Evolutionary conservation across 2,888 invertebrate genomes (phyloP).

Genomic region (Hetaerina titia): DNA sequence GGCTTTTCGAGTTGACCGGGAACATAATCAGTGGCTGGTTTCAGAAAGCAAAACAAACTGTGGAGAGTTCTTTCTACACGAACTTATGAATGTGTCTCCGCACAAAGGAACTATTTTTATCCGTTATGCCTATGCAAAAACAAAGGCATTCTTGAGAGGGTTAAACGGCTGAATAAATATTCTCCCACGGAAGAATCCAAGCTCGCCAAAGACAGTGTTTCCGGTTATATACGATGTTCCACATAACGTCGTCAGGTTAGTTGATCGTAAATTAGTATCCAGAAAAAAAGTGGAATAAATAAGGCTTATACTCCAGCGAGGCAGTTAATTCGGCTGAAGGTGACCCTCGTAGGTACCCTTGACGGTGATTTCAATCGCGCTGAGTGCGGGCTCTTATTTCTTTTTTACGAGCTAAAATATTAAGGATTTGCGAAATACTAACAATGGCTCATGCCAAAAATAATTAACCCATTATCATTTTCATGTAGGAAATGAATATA

Average conservation of each 20-base stretch:
- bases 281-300: background rate
- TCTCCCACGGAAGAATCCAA: background rate
- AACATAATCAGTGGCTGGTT: conserved; percentile 9
- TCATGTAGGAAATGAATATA: too few relatives aligned
- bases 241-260: background rate
- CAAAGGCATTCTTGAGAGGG: background rate
- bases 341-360: background rate
- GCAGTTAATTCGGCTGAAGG: background rate
- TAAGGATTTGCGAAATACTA: too few relatives aligned
- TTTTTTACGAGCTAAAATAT: too few relatives aligned
- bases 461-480: too few relatives aligned
- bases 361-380: background rate
- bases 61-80: background rate
- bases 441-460: too few relatives aligned
- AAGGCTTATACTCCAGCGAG: background rate
- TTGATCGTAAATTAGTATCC: background rate
- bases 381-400: too few relatives aligned
- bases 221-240: background rate
- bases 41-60: background rate
- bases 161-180: background rate
- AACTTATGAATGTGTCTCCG: background rate
- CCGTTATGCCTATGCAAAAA: background rate
- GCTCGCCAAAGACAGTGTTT: background rate
- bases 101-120: background rate
- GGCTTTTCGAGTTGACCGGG: background rate